Percentiles rank a stretch among this genome's conserved stretches.
Conservation (phyloP, 1,140 invertebrate genomes). For the Holotrichia oblita region DNA sequence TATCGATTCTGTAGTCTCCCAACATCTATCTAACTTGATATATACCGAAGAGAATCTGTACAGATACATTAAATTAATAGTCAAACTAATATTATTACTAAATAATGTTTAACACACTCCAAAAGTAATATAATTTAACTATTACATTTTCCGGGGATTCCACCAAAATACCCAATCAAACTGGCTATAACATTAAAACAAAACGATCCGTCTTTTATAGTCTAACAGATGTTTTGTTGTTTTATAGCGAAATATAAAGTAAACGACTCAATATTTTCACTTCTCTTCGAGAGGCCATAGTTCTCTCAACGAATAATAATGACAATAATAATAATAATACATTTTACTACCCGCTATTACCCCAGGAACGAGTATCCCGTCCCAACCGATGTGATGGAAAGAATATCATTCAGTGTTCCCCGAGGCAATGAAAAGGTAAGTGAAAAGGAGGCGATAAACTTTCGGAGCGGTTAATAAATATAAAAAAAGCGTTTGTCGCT, state of each 20-base stretch:
- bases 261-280: background rate
- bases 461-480: background rate
- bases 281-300: background rate
- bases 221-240: background rate
- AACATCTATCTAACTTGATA: no score
- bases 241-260: conserved; percentile 17
- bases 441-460: background rate
- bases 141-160: background rate
- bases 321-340: background rate
- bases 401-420: background rate
- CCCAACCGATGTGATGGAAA: background rate
- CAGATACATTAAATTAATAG: no score
- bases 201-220: background rate
- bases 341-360: background rate
- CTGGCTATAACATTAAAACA: background rate
- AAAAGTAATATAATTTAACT: no score
- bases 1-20: no score
- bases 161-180: background rate
- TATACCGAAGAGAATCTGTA: no score
- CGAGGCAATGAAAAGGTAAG: conserved; percentile 10
- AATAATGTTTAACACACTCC: no score
- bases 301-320: background rate
- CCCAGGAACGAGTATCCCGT: background rate
- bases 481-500: conserved; percentile 11
- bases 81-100: no score